Percentiles rank a stretch among this genome's conserved stretches.
These are phyloP conservation scores for Grapholita molesta DNA, from an alignment of 1,140 invertebrate genomes.

Conservation along the genomic window DNA sequence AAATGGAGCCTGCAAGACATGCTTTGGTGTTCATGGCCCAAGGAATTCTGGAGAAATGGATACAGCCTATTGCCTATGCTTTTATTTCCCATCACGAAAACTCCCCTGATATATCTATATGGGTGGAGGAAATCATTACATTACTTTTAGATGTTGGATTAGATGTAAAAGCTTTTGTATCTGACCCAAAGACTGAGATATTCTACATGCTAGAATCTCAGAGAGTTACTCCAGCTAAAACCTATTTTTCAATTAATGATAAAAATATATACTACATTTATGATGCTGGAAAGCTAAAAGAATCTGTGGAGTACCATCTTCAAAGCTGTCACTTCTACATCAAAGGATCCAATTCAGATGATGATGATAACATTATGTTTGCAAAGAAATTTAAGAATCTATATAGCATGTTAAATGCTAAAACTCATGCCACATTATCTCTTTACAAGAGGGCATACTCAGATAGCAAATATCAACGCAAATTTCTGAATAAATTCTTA, in stretches of 20 bases:
- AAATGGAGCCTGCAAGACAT: conserved; percentile 20
- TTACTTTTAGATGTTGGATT: conserved; percentile 15
- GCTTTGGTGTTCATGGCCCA: conserved; percentile 24
- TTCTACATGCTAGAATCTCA: background rate
- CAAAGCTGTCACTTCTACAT: conserved; percentile 12
- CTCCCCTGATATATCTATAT: conserved; percentile 20
- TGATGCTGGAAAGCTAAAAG: background rate
- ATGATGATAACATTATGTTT: background rate
- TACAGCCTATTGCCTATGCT: conserved; percentile 23
- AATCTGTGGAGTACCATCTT: background rate
- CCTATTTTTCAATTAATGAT: conserved; percentile 14
- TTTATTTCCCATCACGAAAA: conserved; percentile 21
- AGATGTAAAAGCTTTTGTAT: conserved; percentile 18
- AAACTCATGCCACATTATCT: background rate
- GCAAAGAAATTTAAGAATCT: background rate
- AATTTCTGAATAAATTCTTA: conserved; percentile 15
- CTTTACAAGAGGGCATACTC: background rate
- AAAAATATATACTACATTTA: conserved; percentile 18
- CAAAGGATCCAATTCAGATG: background rate
- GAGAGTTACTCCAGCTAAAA: background rate
- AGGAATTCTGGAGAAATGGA: conserved; percentile 23
- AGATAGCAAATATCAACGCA: background rate
- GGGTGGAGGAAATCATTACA: conserved; percentile 23
- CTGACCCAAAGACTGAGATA: conserved; percentile 14
- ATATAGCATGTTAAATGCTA: conserved; percentile 4